These are phyloP conservation scores for Drepanosiphum platanoidis DNA, from an alignment of 2,888 invertebrate species.

Conservation along the genomic window DNA sequence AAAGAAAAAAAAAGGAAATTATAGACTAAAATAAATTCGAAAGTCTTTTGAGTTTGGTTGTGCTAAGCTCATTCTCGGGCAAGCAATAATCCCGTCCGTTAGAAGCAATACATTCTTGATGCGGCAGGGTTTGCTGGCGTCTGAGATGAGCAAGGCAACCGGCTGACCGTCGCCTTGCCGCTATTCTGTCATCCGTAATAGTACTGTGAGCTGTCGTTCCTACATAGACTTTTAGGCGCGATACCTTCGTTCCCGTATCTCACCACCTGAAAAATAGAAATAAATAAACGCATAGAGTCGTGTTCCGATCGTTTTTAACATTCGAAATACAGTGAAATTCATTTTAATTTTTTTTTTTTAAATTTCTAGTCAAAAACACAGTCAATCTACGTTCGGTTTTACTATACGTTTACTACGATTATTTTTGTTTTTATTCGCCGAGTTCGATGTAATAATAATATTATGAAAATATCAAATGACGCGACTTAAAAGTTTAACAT, in stretches of 20 bases:
- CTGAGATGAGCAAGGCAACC: constrained; percentile 59
- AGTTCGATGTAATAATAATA: too few species aligned
- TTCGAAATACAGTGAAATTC: too few species aligned
- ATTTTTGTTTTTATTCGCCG: too few species aligned
- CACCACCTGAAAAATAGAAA: constrained; percentile 65
- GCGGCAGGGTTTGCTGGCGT: constrained; percentile 46
- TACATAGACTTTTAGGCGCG: constrained; percentile 74
- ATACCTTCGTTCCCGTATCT: constrained; percentile 67
- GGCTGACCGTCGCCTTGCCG: constrained; percentile 63
- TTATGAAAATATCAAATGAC: too few species aligned
- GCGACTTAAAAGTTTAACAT: too few species aligned
- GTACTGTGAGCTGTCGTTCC: constrained; percentile 75
- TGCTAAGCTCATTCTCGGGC: constrained; percentile 53
- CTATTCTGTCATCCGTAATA: constrained; percentile 81
- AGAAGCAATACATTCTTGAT: constrained; percentile 61
- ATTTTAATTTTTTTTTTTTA: too few species aligned
- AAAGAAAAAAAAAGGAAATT: constrained; percentile 23
- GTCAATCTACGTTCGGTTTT: too few species aligned
- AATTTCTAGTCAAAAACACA: too few species aligned
- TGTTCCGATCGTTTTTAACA: too few species aligned
- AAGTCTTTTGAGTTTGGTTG: constrained; percentile 56
- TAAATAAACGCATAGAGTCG: too few species aligned
- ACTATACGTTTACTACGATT: too few species aligned
- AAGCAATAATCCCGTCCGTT: constrained; percentile 30
- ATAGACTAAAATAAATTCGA: constrained; percentile 52